Conservation (phyloP, 64 coral and sea anemone genomes). For the Stichodactyla helianthus region DNA sequence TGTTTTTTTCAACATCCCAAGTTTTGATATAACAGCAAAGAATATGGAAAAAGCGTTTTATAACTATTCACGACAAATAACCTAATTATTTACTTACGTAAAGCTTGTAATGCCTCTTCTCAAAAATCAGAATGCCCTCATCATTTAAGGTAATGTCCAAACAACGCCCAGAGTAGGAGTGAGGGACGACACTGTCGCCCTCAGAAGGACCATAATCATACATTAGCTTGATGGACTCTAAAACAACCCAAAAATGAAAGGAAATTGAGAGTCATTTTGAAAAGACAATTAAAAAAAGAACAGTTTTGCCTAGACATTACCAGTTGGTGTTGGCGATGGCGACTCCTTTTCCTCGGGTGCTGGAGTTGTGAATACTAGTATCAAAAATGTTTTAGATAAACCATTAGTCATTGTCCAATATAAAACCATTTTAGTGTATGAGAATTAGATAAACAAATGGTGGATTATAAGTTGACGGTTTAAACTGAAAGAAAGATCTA, state of each 20-base stretch:
- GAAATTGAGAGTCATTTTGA: background rate
- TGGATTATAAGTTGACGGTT: no score
- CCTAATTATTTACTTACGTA: background rate
- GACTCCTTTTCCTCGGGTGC: background rate
- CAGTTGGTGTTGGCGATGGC: slow-evolving; percentile 5
- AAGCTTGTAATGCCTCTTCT: background rate
- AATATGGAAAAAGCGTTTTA: no score
- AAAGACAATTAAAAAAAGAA: background rate
- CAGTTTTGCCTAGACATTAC: background rate
- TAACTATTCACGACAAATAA: no score
- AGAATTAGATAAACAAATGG: no score
- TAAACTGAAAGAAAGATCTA: no score
- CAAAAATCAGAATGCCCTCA: background rate
- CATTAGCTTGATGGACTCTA: slow-evolving; percentile 1
- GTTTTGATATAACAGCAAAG: no score
- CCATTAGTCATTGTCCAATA: background rate
- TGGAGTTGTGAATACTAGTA: background rate
- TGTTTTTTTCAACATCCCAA: no score
- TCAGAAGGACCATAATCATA: background rate
- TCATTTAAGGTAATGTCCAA: background rate
- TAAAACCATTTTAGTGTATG: background rate
- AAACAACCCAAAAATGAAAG: background rate
- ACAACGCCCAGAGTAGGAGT: background rate
- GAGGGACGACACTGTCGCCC: background rate
- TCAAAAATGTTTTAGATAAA: background rate